These are phyloP conservation scores for Megaceryle alcyon DNA, from an alignment of 2,797 vertebrate genomes.

Conservation along the genomic window DNA sequence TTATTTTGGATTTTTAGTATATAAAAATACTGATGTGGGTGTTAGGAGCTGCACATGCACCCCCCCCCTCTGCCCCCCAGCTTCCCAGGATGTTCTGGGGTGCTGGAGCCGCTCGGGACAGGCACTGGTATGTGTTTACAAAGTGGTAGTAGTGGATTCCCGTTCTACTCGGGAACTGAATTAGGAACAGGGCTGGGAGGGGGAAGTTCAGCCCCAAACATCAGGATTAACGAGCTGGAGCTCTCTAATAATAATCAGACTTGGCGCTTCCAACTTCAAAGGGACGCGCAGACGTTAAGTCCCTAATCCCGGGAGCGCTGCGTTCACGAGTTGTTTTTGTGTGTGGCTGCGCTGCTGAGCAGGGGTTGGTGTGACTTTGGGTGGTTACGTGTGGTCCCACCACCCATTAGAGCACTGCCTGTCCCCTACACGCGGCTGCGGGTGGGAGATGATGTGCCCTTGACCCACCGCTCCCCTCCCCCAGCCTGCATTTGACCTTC, in stretches of 20 bases:
- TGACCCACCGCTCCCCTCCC: too few species aligned
- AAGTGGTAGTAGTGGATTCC: background rate
- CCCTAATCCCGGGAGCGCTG: slow-evolving; percentile 41
- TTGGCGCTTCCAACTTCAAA: slow-evolving; percentile 66
- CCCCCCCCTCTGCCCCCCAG: background rate
- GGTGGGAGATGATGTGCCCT: background rate
- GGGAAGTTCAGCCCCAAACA: slow-evolving; percentile 36
- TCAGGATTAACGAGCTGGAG: slow-evolving; percentile 56
- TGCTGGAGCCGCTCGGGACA: fast-evolving
- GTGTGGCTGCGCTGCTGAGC: background rate
- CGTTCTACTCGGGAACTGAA: background rate
- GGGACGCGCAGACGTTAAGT: background rate
- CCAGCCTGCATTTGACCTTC: background rate
- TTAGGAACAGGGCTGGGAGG: background rate
- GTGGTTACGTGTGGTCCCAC: background rate
- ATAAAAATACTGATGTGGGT: background rate
- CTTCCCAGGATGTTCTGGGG: background rate
- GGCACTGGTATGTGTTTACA: background rate
- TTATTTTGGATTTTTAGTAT: slow-evolving; percentile 44
- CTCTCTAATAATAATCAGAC: slow-evolving; percentile 63
- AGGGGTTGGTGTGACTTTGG: background rate
- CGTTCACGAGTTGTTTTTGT: slow-evolving; percentile 67
- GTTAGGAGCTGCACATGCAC: background rate
- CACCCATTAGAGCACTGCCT: background rate
- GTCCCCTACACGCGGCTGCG: background rate